Conservation (phyloP, 2,113 vertebrate species). For the Chionodraco myersi region DNA sequence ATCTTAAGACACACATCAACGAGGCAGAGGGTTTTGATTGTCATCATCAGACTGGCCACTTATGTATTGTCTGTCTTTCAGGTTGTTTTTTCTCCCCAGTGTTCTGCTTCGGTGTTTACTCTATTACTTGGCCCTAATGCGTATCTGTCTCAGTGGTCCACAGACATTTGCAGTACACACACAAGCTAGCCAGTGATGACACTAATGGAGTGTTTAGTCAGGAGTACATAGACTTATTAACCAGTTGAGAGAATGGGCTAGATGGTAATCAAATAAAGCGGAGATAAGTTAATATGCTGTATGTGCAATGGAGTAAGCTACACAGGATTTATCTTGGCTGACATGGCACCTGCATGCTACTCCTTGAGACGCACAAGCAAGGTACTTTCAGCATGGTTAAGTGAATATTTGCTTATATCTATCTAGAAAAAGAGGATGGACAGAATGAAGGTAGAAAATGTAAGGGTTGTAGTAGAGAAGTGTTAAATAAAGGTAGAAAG, state of each 20-base stretch:
- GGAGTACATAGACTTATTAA: constrained; percentile 65
- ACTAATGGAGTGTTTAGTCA: constrained; percentile 69
- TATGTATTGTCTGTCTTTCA: constrained; percentile 35
- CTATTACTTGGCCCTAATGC: constrained; percentile 47
- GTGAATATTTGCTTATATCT: too few species aligned
- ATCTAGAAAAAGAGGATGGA: background rate
- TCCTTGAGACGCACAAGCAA: background rate
- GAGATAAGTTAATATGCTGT: constrained; percentile 70
- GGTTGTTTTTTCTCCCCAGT: constrained; percentile 51
- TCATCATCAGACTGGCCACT: constrained; percentile 2
- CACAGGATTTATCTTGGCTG: constrained; percentile 33
- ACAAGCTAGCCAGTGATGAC: constrained; percentile 59
- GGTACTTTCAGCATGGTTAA: background rate
- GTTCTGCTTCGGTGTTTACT: constrained; percentile 58
- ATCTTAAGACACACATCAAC: background rate
- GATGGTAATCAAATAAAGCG: constrained; percentile 67
- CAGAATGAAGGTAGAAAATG: constrained; percentile 33
- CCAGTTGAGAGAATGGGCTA: constrained; percentile 49
- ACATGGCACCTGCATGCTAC: constrained; percentile 24
- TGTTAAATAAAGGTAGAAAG: constrained; percentile 26
- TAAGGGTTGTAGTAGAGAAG: background rate
- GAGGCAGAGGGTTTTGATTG: background rate
- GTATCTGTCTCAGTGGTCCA: constrained; percentile 53
- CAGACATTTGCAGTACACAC: constrained; percentile 31
- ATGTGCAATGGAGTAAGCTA: constrained; percentile 38